Conservation (phyloP, 2,888 invertebrate species). For the Steinernema carpocapsae region DNA sequence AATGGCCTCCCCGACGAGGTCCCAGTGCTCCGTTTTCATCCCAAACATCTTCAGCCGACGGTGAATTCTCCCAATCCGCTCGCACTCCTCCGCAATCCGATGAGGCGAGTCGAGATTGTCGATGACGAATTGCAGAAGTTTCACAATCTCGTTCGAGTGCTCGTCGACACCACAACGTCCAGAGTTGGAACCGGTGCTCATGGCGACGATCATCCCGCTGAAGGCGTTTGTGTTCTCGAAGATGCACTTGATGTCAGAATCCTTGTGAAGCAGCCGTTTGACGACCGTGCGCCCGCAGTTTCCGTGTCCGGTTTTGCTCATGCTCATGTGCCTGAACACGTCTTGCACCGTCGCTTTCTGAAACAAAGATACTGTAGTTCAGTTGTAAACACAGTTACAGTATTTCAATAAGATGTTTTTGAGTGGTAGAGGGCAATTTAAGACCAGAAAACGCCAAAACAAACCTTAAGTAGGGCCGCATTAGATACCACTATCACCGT, state of each 20-base stretch:
- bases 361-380: conserved; percentile 34
- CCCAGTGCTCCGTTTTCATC: conserved; percentile 54
- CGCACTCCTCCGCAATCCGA: conserved; percentile 40
- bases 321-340: conserved; percentile 50
- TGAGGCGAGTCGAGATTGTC: conserved; percentile 49
- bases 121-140: conserved; percentile 45
- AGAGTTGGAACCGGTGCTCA: conserved; percentile 3
- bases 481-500: too few species aligned
- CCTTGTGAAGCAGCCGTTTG: conserved; percentile 42
- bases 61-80: conserved; percentile 39
- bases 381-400: too few species aligned
- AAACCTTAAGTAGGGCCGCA: too few species aligned
- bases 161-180: conserved; percentile 34
- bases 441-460: too few species aligned
- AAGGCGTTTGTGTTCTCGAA: conserved; percentile 44
- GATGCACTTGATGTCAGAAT: conserved; percentile 38
- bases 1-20: conserved; percentile 55
- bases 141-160: conserved; percentile 35
- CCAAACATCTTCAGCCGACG: conserved; percentile 39
- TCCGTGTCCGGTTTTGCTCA: conserved; percentile 45
- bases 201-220: conserved; percentile 37
- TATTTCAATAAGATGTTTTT: too few species aligned
- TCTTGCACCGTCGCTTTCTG: conserved; percentile 47
- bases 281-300: conserved; percentile 49
- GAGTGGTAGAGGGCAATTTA: too few species aligned